A percentile compares a stretch with the other conserved stretches of the same genome.
These are phyloP conservation scores for Sisor rabdophorus DNA, from an alignment of 2,113 vertebrate species.

Conservation along the genomic window DNA sequence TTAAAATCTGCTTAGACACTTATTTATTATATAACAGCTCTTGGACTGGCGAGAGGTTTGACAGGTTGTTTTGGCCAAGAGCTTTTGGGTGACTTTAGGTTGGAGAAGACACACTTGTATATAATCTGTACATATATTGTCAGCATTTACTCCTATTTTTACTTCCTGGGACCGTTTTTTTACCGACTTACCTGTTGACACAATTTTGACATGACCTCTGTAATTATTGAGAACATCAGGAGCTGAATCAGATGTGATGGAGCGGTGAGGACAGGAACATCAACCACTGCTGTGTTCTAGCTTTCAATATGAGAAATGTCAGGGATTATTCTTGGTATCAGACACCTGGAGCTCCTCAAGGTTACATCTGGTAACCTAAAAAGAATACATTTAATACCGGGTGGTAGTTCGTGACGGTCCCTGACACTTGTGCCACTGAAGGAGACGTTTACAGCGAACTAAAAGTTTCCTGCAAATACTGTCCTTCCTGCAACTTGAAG, in stretches of 20 bases:
- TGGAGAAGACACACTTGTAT: background rate
- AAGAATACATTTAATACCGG: background rate
- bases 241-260: slow-evolving; percentile 3
- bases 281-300: slow-evolving; percentile 19
- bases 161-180: background rate
- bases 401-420: background rate
- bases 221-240: slow-evolving; percentile 13
- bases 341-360: slow-evolving; percentile 20
- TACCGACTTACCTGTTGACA: background rate
- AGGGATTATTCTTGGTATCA: slow-evolving; percentile 8
- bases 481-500: background rate
- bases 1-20: slow-evolving; percentile 25
- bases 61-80: background rate
- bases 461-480: no score
- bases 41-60: background rate
- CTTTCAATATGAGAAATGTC: slow-evolving; percentile 12
- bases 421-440: no score
- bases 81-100: background rate
- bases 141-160: background rate
- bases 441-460: background rate
- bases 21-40: slow-evolving; percentile 28
- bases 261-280: slow-evolving; percentile 9
- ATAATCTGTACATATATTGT: background rate
- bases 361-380: slow-evolving; percentile 19
- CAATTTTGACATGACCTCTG: background rate